Evolutionary conservation across 2,888 invertebrate genomes (phyloP), one percentile per base, ranked within the genome.

Genomic region (Eristalis arbustorum): DNA sequence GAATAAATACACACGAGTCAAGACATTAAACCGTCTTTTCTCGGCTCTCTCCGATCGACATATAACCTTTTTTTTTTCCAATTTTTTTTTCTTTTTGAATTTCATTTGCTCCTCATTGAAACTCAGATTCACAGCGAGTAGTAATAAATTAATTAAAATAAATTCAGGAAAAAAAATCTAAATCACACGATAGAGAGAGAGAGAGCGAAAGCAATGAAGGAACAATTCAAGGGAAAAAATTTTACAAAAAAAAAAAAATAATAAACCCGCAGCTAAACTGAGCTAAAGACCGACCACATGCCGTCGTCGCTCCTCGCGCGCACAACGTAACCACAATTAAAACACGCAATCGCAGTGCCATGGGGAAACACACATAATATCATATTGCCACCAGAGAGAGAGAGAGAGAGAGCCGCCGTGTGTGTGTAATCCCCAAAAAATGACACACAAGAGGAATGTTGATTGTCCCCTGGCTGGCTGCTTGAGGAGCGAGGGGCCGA

Each of bases 261-360:
- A 77, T 49, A 64, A 79, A 62, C 40, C 23, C 25, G 4, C 13
- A 25, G 5, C 6, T 59, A 59, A 23, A 28, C 11, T 49, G n/a
- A 76, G 57, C 56, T 74, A 18, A 49, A 37, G 71, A 3, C 68
- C 76, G 79, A 64, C 73, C 81, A 57, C 57, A 64, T 77, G 76
- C 74, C 77, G 73, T 69, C 69, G 72, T 49, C 49, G 49, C 49
- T 49, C 61, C 64, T 34, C 61, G 73, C 85, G 77, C 85, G 82
- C 63, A 71, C 72, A 73, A 74, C 73, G 68, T 85, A 74, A 77
- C 49, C 49, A 49, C 59, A 82, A 77, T 77, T 73, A 62, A 82
- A 37, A 69, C 69, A 85, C 85, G 77, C 77, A 82, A 73, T 57
- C 85, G 64, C 63, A 63, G 22, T 76, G n/a, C n/a, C 13, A 59